A percentile compares a stretch with the other conserved stretches of the same genome.
phyloP scores from a whole-genome alignment of 2,888 invertebrate genomes.

The Drymonia ruficornis region DNA sequence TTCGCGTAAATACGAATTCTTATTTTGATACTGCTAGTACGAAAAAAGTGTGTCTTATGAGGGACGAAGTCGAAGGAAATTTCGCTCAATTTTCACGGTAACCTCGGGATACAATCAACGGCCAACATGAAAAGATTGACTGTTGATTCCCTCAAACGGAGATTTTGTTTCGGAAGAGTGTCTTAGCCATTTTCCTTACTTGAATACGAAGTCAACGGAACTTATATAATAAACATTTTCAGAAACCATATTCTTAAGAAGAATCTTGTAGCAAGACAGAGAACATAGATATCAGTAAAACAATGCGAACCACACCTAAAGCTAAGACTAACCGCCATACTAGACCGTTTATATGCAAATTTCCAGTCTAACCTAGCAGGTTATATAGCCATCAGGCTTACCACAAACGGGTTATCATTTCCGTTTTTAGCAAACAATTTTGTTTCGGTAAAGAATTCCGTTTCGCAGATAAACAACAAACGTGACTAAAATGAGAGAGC shows the following conservation, averaged over 20 bases:
- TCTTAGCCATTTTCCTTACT: no score
- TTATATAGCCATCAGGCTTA: neutral
- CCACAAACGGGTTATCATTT: conserved; percentile 27
- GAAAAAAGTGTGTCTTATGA: neutral
- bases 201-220: no score
- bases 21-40: conserved; percentile 3
- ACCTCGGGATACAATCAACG: no score
- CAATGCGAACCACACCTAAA: neutral
- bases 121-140: no score
- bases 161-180: no score
- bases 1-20: conserved; percentile 3
- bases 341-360: conserved; percentile 1
- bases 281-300: no score
- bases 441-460: conserved; percentile 23
- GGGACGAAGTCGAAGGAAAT: no score
- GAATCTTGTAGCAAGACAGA: no score
- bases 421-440: conserved; percentile 31
- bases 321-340: neutral
- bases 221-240: no score
- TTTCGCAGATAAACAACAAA: conserved; percentile 33
- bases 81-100: no score
- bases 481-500: conserved; percentile 43
- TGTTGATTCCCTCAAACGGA: no score
- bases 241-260: no score
- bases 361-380: neutral